Evolutionary conservation across 2,797 vertebrate species (phyloP).

Genomic region (Poeciliopsis paucimaculata): DNA sequence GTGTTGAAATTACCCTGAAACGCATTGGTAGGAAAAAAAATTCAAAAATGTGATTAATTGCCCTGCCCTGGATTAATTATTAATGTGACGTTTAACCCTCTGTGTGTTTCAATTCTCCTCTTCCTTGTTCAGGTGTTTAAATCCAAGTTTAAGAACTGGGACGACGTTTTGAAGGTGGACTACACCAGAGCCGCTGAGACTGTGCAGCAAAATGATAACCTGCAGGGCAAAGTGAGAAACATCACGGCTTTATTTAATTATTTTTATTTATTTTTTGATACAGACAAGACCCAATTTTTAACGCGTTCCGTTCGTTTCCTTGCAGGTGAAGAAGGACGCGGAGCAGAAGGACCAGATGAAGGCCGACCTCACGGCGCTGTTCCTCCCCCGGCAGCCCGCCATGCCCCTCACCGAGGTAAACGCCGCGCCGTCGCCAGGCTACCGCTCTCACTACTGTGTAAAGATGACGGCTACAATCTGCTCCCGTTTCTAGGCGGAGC

Average conservation of each 20-base stretch:
- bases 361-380: slow-evolving; percentile 94
- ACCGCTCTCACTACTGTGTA: not conserved
- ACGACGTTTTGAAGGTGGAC: slow-evolving; percentile 94
- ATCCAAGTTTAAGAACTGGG: slow-evolving; percentile 99
- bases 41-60: too few species aligned
- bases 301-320: not conserved
- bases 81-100: not conserved
- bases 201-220: slow-evolving; percentile 81
- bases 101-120: not conserved
- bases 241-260: not conserved
- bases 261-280: too few species aligned
- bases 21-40: too few species aligned
- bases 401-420: slow-evolving; percentile 87
- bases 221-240: slow-evolving; percentile 85
- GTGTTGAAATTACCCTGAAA: too few species aligned
- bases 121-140: slow-evolving; percentile 88
- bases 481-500: slow-evolving; percentile 86
- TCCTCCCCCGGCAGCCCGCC: slow-evolving; percentile 92
- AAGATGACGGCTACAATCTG: not conserved
- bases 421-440: not conserved
- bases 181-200: slow-evolving; percentile 94
- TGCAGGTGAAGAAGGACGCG: slow-evolving; percentile 88
- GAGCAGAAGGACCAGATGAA: slow-evolving; percentile 97
- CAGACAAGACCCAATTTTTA: not conserved
- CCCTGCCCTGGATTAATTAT: too few species aligned